Conservation (phyloP, 2,797 vertebrate species). For the Arctocebus calabarensis region DNA sequence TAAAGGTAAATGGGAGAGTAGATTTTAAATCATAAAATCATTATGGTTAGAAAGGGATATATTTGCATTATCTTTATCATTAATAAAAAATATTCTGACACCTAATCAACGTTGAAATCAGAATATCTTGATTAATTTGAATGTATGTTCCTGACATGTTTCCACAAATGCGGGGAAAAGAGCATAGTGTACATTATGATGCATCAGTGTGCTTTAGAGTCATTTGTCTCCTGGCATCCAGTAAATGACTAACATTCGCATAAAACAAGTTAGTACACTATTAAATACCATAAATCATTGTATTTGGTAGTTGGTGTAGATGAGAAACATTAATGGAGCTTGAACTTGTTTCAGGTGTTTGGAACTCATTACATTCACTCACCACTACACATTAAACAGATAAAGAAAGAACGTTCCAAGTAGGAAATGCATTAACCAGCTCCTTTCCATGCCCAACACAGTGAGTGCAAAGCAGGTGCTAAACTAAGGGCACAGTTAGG, state of each 20-base stretch:
- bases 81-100: conserved; percentile 57
- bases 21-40: conserved; percentile 56
- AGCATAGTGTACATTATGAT: conserved; percentile 46
- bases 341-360: conserved; percentile 83
- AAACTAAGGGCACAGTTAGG: neutral
- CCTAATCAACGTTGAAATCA: conserved; percentile 56
- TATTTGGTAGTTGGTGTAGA: conserved; percentile 75
- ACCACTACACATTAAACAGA: conserved; percentile 71
- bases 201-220: conserved; percentile 57
- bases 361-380: conserved; percentile 63
- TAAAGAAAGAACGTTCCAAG: conserved; percentile 60
- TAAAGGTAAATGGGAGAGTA: conserved; percentile 23
- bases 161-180: neutral
- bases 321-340: conserved; percentile 80
- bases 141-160: conserved; percentile 34
- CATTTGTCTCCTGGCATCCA: conserved; percentile 75
- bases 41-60: conserved; percentile 46
- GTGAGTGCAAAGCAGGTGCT: neutral
- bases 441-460: neutral
- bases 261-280: conserved; percentile 78
- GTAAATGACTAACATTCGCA: conserved; percentile 78
- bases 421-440: conserved; percentile 59
- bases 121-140: conserved; percentile 72
- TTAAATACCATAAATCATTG: conserved; percentile 82
- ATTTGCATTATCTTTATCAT: conserved; percentile 39